Conservation (phyloP, 2,888 invertebrate genomes). For the Zhuqinia jingwanae region DNA sequence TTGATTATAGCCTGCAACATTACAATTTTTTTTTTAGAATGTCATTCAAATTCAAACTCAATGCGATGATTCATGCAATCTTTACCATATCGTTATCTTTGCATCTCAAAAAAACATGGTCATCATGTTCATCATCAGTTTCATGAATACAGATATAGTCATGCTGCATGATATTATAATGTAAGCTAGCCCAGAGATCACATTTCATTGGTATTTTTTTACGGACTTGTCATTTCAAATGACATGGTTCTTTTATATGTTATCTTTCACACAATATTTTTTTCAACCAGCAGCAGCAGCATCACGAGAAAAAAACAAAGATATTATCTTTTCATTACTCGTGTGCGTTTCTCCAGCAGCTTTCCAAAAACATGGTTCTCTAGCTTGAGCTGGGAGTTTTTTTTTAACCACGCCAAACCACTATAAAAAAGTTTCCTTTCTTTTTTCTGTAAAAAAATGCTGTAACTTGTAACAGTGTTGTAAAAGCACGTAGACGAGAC, state of each 20-base stretch:
- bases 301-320: conserved; percentile 1
- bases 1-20: too few relatives aligned
- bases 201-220: conserved; percentile 22
- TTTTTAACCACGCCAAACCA: conserved; percentile 13
- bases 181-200: conserved; percentile 6
- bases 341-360: neutral
- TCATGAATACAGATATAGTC: conserved; percentile 45
- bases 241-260: neutral
- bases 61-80: neutral
- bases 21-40: neutral
- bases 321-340: conserved; percentile 45
- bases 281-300: too few relatives aligned
- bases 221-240: conserved; percentile 18
- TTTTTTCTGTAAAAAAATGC: neutral
- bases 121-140: neutral
- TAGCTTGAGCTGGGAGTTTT: neutral
- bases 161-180: neutral
- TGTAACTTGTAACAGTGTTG: neutral
- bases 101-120: neutral
- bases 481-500: conserved; percentile 15
- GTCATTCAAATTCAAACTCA: neutral
- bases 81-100: neutral
- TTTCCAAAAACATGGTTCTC: neutral
- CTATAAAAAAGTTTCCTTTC: conserved; percentile 23
- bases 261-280: conserved; percentile 56